Percentiles rank a stretch among this genome's conserved stretches.
These are phyloP conservation scores for Alca torda DNA, from an alignment of 2,797 vertebrate genomes.

Conservation along the genomic window DNA sequence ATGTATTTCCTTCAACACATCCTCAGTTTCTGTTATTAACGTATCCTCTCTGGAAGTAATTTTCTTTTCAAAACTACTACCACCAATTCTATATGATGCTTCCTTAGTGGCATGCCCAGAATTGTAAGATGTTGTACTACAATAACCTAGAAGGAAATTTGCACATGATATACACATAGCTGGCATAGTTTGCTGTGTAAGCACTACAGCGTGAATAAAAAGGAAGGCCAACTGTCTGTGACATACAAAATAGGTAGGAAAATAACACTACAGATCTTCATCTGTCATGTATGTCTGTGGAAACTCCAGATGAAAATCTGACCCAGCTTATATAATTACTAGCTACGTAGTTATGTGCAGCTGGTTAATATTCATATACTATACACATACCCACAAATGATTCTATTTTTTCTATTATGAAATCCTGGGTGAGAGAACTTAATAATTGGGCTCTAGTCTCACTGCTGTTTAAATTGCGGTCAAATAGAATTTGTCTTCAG, in stretches of 20 bases:
- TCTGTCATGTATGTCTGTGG: background rate
- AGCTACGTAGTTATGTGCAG: background rate
- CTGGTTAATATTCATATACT: background rate
- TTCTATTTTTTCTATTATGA: conserved; percentile 5
- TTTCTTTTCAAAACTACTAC: background rate
- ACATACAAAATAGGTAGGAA: background rate
- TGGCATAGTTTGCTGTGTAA: background rate
- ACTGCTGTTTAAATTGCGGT: conserved; percentile 50
- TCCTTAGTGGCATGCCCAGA: background rate
- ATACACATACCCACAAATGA: background rate
- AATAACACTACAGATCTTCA: background rate
- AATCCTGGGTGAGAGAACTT: background rate
- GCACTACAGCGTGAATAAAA: background rate
- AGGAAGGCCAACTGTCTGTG: background rate
- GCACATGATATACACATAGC: background rate
- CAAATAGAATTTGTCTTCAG: conserved; percentile 15
- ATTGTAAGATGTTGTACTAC: background rate
- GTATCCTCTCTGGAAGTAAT: background rate
- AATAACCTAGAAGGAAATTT: background rate
- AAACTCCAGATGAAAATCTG: background rate
- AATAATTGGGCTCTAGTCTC: conserved; percentile 45
- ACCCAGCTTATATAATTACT: background rate
- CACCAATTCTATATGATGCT: background rate
- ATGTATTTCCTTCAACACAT: background rate
- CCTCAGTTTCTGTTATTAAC: background rate